Evolutionary conservation across 2,113 vertebrate species (phyloP).

Genomic region (Amphiprion percula): DNA sequence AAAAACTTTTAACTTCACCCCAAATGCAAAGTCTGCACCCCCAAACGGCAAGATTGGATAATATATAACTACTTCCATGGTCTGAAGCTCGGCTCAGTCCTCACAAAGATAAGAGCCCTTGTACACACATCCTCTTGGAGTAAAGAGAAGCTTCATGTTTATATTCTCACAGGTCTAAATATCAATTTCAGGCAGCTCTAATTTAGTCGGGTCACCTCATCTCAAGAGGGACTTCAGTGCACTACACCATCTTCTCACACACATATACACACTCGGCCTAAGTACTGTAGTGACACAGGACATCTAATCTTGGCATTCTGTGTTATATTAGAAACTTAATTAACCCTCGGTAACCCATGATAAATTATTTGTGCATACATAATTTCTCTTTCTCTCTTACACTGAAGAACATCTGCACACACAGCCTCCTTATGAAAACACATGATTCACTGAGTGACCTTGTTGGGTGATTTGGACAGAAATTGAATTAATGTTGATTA

Average conservation of each 20-base stretch:
- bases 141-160: constrained; percentile 15
- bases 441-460: constrained; percentile 50
- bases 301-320: constrained; percentile 55
- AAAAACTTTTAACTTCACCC: neutral
- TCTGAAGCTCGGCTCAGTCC: neutral
- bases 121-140: neutral
- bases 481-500: constrained; percentile 70
- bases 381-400: constrained; percentile 6
- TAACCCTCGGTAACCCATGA: constrained; percentile 71
- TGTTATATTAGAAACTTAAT: constrained; percentile 70
- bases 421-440: constrained; percentile 8
- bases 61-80: neutral
- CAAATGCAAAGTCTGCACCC: neutral
- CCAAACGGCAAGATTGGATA: too few relatives aligned
- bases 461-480: constrained; percentile 58
- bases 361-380: constrained; percentile 43
- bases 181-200: constrained; percentile 25
- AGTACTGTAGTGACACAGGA: constrained; percentile 49
- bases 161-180: constrained; percentile 20
- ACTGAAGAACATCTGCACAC: neutral
- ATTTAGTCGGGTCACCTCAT: constrained; percentile 22
- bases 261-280: constrained; percentile 27
- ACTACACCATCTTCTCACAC: neutral
- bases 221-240: constrained; percentile 17
- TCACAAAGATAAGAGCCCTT: neutral